Evolutionary conservation across 2,113 vertebrate genomes (phyloP).

Genomic region (Pterophyllum scalare): DNA sequence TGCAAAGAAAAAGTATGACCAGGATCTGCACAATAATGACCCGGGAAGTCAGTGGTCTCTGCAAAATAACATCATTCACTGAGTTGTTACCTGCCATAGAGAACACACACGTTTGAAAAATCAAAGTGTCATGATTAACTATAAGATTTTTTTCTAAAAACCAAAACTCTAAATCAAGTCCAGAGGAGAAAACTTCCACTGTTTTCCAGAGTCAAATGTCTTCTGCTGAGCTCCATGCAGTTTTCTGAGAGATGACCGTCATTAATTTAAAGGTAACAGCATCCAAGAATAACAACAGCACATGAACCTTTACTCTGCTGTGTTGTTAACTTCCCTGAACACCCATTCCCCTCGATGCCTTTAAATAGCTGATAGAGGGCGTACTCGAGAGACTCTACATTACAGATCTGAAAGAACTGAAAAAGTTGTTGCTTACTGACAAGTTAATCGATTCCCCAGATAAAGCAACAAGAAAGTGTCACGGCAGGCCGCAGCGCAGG

Average conservation of each 20-base stretch:
- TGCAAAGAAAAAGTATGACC: slow-evolving; percentile 31
- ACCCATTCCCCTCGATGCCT: no score
- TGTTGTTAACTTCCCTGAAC: no score
- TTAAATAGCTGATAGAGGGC: no score
- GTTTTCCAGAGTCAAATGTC: no score
- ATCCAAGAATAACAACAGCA: background rate
- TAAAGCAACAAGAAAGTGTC: background rate
- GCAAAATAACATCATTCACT: fast-evolving
- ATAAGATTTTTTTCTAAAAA: no score
- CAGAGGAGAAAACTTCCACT: no score
- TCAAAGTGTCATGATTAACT: background rate
- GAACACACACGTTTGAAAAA: background rate
- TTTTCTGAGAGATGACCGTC: background rate
- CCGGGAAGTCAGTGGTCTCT: fast-evolving
- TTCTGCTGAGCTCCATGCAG: no score
- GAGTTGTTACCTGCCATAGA: slow-evolving; percentile 36
- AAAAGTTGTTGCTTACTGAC: background rate
- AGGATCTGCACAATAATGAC: slow-evolving; percentile 45
- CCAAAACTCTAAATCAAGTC: no score
- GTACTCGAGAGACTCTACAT: no score
- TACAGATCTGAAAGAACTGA: background rate
- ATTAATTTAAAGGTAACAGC: background rate
- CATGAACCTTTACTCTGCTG: background rate
- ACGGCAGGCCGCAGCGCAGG: no score
- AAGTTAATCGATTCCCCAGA: background rate